Evolutionary conservation across 2,113 vertebrate genomes (phyloP), one percentile per base, ranked within the genome.

Genomic region (Tympanuchus pallidicinctus): DNA sequence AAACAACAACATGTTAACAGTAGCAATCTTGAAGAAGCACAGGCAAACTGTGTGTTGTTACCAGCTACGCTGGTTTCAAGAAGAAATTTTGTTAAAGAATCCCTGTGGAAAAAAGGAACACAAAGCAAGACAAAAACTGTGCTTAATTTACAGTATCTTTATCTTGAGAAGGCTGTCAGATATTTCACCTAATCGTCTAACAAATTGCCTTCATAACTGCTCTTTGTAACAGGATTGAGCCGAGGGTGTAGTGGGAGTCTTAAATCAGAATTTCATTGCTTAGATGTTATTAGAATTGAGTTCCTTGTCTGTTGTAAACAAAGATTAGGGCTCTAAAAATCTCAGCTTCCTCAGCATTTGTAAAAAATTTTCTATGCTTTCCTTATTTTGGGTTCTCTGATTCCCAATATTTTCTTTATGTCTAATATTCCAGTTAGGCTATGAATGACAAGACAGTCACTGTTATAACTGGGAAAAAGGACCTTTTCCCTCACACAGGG

Each of bases 1-100:
- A 15, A 22, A 25, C 14, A 61, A 50, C 48, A 59, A 61, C 4
- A 2, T 0, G 0, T 48, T 70, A 74, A 42, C 4, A 13, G 19
- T 78, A 6, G 6, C 59, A 36, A 11, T 88, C 43, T 57, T 82
- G 10, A 90, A 38, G 2, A 4, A 14, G 6, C 4, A 83, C 32
- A 65, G 45, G 13, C 10, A 24, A 82, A 17, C 20, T 6, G n/a
- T 56, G 2, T 42, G 19, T 47, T 81, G 6, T 32, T 77, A 57
- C 7, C 34, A 60, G 73, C 47, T 9, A 60, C 86, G 5, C 12
- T 61, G 5, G 14, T 60, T 72, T 71, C 8, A 3, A 66, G 38
- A 87, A n/a, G 30, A 32, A 28, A 9, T 66, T 77, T 88, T 54
- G 52, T 54, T 7, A 61, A 24, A 73, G 6, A 65, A 6, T 32